Evolutionary conservation across 2,113 vertebrate species (phyloP), one percentile per base, ranked within the genome.

Genomic region (Butorides virescens): DNA sequence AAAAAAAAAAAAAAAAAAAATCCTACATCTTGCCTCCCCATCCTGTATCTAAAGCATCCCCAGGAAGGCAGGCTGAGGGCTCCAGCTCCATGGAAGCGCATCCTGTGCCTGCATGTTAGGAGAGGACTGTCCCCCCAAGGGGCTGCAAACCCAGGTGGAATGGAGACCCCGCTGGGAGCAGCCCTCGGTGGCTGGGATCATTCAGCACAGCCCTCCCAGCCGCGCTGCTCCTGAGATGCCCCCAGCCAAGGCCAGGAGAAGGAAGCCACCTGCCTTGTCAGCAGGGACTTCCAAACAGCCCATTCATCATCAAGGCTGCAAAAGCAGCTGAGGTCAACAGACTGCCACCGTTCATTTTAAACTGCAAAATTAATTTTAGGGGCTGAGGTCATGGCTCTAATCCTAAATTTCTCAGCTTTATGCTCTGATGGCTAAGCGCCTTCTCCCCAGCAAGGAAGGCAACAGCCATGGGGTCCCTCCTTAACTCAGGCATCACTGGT

Each of bases 161-260:
- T 1, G 0, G 36, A 26, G 22, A 44, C 32, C 58, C 32, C 4
- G 8, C 36, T 50, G 27, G 11, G 37, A 86, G 44, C n/a, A 32
- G 32, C 44, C 59, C 80, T 37, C 0, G 0, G 32, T 49, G 67
- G 25, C 79, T 59, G 42, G 34, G 36, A 73, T 58, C 46, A 39
- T 37, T 52, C 88, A 74, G 19, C 2, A 0, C 32, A 74, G 53
- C 52, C 75, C 44, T 86, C 67, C 42, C 71, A 85, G 76, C 22
- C 2, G 0, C 0, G 1, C 2, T 7, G 23, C 52, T 90, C 67
- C 25, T 1, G 1, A 50, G 56, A n/a, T 13, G 9, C 30, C 29
- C 8, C 29, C 1, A 3, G 7, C 15, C 2, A 5, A 49, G 42
- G 39, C 10, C 2, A 32, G 29, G 59, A 71, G 78, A 46, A 83